phyloP scores from a whole-genome alignment of 2,113 vertebrate species.

The Polypterus bichir region DNA sequence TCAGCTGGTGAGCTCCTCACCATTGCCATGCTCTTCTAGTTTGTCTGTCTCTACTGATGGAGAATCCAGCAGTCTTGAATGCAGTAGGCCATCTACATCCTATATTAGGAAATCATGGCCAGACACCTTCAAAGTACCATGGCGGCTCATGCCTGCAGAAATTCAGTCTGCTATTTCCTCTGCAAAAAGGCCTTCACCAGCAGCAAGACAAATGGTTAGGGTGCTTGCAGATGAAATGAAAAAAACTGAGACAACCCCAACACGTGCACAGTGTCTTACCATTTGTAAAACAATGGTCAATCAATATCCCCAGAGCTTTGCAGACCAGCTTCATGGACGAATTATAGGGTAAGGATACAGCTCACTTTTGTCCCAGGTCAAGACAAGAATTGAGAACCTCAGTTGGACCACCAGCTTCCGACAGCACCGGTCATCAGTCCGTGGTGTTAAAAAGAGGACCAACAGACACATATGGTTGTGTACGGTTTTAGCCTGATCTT shows the following conservation, averaged over 20 bases:
- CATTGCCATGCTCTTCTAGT: too few species aligned
- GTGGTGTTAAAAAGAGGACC: not conserved
- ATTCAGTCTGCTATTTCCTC: conserved; percentile 5
- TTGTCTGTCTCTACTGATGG: too few species aligned
- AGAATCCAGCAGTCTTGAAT: too few species aligned
- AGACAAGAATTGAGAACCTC: conserved; percentile 11
- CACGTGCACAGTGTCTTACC: not conserved
- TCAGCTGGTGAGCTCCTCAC: too few species aligned
- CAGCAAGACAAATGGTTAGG: not conserved
- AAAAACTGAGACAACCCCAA: conserved; percentile 5
- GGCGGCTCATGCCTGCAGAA: conserved; percentile 7
- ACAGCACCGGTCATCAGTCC: not conserved
- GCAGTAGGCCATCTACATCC: too few species aligned
- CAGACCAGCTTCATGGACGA: conserved; percentile 8
- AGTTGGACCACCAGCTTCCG: not conserved
- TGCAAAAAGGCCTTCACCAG: conserved; percentile 5
- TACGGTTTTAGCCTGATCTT: conserved; percentile 9
- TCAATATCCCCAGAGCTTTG: conserved; percentile 9
- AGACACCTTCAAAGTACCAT: conserved; percentile 5
- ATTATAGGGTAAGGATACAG: conserved; percentile 8
- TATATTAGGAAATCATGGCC: not conserved
- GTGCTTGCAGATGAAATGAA: conserved; percentile 12
- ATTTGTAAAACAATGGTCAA: not conserved
- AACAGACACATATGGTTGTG: conserved; percentile 12
- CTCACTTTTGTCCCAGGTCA: conserved; percentile 8